These are phyloP conservation scores for Alligator sinensis DNA, from an alignment of 2,113 vertebrate genomes.

Conservation along the genomic window DNA sequence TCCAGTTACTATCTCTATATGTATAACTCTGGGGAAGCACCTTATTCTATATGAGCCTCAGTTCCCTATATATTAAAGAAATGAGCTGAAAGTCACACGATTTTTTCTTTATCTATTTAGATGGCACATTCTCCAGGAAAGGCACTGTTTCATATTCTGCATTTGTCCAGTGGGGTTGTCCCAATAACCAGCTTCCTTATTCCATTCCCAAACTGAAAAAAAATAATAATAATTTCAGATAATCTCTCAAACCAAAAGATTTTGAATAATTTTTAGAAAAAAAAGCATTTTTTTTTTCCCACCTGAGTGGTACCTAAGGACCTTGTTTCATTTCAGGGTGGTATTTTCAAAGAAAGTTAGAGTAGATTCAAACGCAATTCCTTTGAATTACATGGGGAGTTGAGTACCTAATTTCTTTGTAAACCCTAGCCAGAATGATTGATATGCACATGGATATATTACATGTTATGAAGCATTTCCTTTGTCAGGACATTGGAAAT, in stretches of 20 bases:
- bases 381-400: not conserved
- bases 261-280: too few relatives aligned
- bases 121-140: not conserved
- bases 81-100: not conserved
- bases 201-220: too few relatives aligned
- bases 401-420: not conserved
- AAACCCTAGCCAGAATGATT: not conserved
- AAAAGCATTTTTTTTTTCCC: too few relatives aligned
- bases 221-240: too few relatives aligned
- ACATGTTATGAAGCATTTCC: not conserved
- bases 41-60: not conserved
- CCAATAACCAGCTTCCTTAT: too few relatives aligned
- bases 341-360: not conserved
- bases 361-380: not conserved
- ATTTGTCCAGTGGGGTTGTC: not conserved
- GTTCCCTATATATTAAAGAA: not conserved
- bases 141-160: not conserved
- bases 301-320: too few relatives aligned
- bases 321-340: too few relatives aligned
- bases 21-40: not conserved
- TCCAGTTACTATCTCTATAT: not conserved
- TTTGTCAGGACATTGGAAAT: not conserved
- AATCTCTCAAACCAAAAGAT: too few relatives aligned
- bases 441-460: accelerated
- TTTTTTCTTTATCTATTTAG: not conserved